A percentile compares a stretch with the other conserved stretches of the same genome.
Conservation (phyloP, 2,888 invertebrate species). For the Rapana venosa region DNA sequence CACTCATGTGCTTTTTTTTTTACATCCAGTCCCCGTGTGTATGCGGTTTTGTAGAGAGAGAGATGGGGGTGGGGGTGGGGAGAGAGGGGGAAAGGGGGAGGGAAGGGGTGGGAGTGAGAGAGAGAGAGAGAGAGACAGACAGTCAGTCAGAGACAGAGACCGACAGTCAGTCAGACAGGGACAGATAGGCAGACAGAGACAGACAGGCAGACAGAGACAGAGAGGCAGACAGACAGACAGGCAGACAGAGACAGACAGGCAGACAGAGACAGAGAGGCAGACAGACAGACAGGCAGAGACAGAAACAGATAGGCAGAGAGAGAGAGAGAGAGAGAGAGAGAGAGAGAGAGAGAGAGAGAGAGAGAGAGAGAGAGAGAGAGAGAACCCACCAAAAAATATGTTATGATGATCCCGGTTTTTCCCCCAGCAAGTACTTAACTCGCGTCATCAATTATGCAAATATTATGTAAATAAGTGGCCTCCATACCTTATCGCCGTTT, state of each 20-base stretch:
- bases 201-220: no score
- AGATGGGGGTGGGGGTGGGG: neutral
- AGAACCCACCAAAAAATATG: neutral
- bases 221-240: neutral
- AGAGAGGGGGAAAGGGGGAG: neutral
- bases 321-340: neutral
- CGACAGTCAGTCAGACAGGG: neutral
- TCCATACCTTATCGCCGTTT: no score
- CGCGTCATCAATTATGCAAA: no score
- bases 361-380: neutral
- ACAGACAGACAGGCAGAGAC: no score
- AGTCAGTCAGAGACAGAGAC: neutral
- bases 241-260: neutral
- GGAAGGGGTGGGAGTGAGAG: neutral
- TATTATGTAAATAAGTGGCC: no score
- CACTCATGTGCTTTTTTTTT: no score
- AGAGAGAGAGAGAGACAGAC: neutral
- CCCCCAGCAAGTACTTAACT: no score
- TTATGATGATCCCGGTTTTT: neutral
- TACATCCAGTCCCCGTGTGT: no score
- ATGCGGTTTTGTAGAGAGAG: no score
- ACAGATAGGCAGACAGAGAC: neutral
- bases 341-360: neutral
- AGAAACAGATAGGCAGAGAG: neutral
- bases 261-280: neutral